Base-by-base conservation (phyloP, 1,140 invertebrate species). In the Ephestia elutella region DNA sequence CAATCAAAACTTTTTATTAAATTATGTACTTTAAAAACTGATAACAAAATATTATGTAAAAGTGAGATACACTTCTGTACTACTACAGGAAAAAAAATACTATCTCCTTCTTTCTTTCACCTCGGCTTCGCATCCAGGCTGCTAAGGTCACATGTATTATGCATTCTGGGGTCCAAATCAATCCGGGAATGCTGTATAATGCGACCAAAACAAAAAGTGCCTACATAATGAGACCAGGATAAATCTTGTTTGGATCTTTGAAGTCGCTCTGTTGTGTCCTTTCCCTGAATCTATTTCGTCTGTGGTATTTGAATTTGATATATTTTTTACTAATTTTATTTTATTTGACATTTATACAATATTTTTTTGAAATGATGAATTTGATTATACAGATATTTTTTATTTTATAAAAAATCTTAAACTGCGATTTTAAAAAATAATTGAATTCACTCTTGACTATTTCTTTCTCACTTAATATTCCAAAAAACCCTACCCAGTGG, bases 71-170 rank as follows among this genome's bases (percentile, higher is more conserved):
- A 11, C 9, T 11, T 9, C 3, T 35, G 3, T 5, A 25, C 21
- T 25, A 3, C 2, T 3, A 2, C 21, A 25, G 2, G 7, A 25
- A 25, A 25, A 25, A 32, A 10, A 5, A 2, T 10, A 10, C 11
- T 44, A 44, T 44, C n/a, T 44, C 38, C 38, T 15, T 2, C 13
- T 15, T 44, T n/a, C 38, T 44, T 44, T 15, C 2, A 44, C 15
- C 38, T 44, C 13, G 15, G 38, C 15, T 15, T 44, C 38, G 15
- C 54, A 56, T 44, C 54, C 19, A 44, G 51, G 54, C 35, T 73
- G 51, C 62, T 71, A 72, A 78, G 78, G 76, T 81, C 71, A 72
- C 75, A 81, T 81, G 68, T 73, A 75, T 81, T 74, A 79, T 79
- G 75, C 75, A 81, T 78, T 64, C 66, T 68, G 56, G 65, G 68